phyloP scores from a whole-genome alignment of 1,140 invertebrate genomes.

The Conus ventricosus region DNA sequence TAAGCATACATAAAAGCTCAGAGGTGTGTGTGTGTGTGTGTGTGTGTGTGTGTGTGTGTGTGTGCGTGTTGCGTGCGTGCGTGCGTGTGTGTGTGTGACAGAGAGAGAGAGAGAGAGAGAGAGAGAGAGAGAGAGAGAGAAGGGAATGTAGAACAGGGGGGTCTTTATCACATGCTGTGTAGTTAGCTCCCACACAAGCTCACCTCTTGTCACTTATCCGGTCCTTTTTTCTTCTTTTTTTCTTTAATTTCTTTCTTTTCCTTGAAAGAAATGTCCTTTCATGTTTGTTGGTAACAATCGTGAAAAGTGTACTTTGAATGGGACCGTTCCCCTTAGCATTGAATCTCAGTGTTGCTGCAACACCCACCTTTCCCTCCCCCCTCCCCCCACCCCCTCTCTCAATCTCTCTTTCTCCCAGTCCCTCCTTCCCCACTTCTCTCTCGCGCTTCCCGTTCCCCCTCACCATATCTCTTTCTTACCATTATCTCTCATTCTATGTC shows the following conservation, averaged over 20 bases:
- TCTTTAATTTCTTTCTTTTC: no score
- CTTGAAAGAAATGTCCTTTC: no score
- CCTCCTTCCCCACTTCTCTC: background rate
- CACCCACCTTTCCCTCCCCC: no score
- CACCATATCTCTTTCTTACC: background rate
- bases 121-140: conserved; percentile 8
- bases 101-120: conserved; percentile 25
- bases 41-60: background rate
- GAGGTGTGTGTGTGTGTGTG: background rate
- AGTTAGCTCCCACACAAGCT: no score
- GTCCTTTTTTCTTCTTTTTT: no score
- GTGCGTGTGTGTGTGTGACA: background rate
- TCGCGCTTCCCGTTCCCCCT: background rate
- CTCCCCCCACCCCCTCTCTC: conserved; percentile 5
- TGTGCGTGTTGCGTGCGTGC: background rate
- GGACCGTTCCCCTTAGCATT: no score
- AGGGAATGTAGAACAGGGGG: background rate
- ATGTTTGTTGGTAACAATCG: no score
- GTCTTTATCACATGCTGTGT: background rate
- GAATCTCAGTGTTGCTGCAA: no score
- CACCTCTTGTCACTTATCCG: no score
- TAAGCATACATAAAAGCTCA: background rate
- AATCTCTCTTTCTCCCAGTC: background rate
- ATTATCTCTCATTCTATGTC: background rate
- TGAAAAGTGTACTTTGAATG: no score